Conservation (phyloP, 2,113 vertebrate genomes). For the Alosa alosa region DNA sequence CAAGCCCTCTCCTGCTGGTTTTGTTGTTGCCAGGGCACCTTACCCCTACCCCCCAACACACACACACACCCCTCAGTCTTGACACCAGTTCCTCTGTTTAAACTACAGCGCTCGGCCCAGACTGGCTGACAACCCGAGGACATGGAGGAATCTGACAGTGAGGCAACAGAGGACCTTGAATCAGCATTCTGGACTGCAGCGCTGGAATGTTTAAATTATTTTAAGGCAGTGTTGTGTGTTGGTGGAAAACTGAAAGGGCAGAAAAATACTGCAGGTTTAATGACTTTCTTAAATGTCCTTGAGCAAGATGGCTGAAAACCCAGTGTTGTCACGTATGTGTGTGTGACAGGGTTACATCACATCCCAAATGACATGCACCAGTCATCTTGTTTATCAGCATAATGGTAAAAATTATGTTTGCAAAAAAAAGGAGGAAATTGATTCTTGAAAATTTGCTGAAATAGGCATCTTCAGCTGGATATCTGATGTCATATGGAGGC, state of each 20-base stretch:
- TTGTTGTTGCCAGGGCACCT: not conserved
- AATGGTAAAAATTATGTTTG: not conserved
- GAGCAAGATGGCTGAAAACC: not conserved
- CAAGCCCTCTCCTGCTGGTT: not conserved
- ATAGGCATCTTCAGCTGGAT: not conserved
- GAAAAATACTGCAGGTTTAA: no score
- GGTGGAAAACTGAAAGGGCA: not conserved
- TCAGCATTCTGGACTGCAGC: not conserved
- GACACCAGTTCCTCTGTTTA: not conserved
- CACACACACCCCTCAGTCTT: not conserved
- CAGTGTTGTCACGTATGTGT: not conserved
- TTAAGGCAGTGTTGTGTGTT: conserved; percentile 36
- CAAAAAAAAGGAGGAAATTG: not conserved
- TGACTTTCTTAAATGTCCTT: not conserved
- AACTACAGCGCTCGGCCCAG: not conserved
- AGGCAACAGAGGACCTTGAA: conserved; percentile 1
- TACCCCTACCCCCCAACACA: no score
- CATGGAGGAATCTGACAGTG: not conserved
- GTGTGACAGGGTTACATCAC: no score
- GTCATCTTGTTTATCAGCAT: no score
- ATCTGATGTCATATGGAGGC: not conserved
- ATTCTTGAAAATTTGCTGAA: not conserved
- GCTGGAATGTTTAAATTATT: not conserved
- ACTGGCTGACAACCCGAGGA: not conserved
- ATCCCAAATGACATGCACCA: no score